phyloP scores from a whole-genome alignment of 2,888 invertebrate species.

The Idaea aversata region DNA sequence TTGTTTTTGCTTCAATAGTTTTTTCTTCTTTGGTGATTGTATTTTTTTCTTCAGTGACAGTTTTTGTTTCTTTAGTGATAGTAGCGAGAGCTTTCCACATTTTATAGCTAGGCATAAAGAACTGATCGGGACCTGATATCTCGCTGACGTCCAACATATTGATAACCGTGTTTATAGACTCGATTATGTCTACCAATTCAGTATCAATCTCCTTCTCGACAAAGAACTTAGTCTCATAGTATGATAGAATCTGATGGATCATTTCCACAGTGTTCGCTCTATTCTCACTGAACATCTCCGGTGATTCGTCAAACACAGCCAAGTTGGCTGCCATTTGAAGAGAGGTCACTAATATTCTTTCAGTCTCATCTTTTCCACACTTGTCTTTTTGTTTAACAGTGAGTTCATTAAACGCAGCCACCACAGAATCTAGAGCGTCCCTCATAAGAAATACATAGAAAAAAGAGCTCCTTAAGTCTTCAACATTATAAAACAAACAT shows the following conservation, averaged over 20 bases:
- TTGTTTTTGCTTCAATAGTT: too few relatives aligned
- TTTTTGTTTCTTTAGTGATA: slow-evolving; percentile 41
- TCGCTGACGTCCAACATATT: slow-evolving; percentile 46
- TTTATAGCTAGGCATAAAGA: slow-evolving; percentile 52
- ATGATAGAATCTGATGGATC: slow-evolving; percentile 52
- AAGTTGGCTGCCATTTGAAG: slow-evolving; percentile 61
- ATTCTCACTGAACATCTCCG: slow-evolving; percentile 47
- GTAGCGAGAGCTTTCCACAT: slow-evolving; percentile 54
- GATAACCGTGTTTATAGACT: slow-evolving; percentile 55
- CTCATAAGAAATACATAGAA: slow-evolving; percentile 56
- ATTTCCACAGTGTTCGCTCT: slow-evolving; percentile 47
- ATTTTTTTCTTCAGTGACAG: slow-evolving; percentile 40
- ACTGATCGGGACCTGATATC: slow-evolving; percentile 47
- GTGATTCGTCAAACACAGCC: slow-evolving; percentile 60
- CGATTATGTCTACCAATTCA: slow-evolving; percentile 61
- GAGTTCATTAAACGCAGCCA: slow-evolving; percentile 56
- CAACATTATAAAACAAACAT: slow-evolving; percentile 65
- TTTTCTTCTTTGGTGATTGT: too few relatives aligned
- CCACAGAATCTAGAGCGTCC: slow-evolving; percentile 55
- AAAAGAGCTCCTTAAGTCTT: slow-evolving; percentile 49
- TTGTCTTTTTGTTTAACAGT: slow-evolving; percentile 47
- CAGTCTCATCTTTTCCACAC: slow-evolving; percentile 54
- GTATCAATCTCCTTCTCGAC: slow-evolving; percentile 59
- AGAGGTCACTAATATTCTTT: slow-evolving; percentile 58
- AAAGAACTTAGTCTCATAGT: slow-evolving; percentile 62